phyloP scores from a whole-genome alignment of 2,113 vertebrate species.

The Macquaria australasica region DNA sequence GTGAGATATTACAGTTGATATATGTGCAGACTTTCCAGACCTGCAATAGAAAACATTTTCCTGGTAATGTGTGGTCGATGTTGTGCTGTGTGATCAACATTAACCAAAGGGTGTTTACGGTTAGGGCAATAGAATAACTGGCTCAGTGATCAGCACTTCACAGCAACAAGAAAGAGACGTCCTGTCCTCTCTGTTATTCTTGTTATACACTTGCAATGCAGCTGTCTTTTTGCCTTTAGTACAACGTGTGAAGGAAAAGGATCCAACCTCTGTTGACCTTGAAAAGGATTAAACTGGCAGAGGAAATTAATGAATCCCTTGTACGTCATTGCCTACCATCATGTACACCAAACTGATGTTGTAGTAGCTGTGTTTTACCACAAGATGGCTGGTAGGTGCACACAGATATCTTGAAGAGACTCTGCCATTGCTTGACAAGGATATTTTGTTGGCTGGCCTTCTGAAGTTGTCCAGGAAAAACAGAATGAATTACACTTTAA shows the following conservation, averaged over 20 bases:
- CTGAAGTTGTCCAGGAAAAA: slow-evolving; percentile 19
- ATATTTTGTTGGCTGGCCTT: not conserved
- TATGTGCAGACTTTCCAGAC: slow-evolving; percentile 1
- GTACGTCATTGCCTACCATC: not conserved
- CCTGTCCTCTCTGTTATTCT: not conserved
- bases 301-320: not conserved
- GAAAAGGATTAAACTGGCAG: not conserved
- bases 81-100: slow-evolving; percentile 7
- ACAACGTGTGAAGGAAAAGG: not conserved
- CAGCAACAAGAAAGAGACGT: not conserved
- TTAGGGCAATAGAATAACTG: not conserved
- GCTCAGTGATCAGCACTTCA: slow-evolving; percentile 10
- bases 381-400: slow-evolving; percentile 64
- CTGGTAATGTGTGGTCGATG: not conserved
- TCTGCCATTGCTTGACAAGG: not conserved
- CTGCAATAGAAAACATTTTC: not conserved
- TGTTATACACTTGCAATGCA: not conserved
- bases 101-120: slow-evolving; percentile 12
- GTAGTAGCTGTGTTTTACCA: slow-evolving; percentile 66
- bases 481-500: not conserved
- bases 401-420: slow-evolving; percentile 12
- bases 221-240: slow-evolving; percentile 13
- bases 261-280: not conserved
- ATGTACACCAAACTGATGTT: slow-evolving; percentile 10
- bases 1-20: slow-evolving; percentile 21